These are phyloP conservation scores for Hypsopygia costalis DNA, from an alignment of 2,888 invertebrate species.

Conservation along the genomic window DNA sequence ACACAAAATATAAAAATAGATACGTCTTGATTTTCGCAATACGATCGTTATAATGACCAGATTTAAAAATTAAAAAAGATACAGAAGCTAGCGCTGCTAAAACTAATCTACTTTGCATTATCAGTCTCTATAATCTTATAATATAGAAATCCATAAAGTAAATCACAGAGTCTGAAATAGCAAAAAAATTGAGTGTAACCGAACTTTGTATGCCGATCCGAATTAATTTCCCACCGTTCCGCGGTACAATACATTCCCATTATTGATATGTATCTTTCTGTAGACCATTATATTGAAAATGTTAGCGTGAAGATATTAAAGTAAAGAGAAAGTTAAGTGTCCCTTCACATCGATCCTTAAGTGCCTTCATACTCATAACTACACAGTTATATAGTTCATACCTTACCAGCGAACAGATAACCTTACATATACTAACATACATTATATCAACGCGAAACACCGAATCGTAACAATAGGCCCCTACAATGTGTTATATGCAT, in stretches of 20 bases:
- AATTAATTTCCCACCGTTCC: slow-evolving; percentile 49
- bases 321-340: slow-evolving; percentile 61
- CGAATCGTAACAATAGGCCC: slow-evolving; percentile 38
- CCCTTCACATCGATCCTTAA: slow-evolving; percentile 70
- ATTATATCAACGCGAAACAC: slow-evolving; percentile 58
- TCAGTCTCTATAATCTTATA: slow-evolving; percentile 80
- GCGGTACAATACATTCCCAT: slow-evolving; percentile 53
- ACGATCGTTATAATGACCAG: slow-evolving; percentile 50
- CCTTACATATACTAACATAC: slow-evolving; percentile 69
- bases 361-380: slow-evolving; percentile 53
- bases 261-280: slow-evolving; percentile 78
- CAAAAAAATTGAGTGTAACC: slow-evolving; percentile 70
- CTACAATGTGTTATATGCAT: slow-evolving; percentile 26
- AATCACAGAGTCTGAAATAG: slow-evolving; percentile 78
- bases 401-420: slow-evolving; percentile 67
- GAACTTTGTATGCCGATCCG: slow-evolving; percentile 53
- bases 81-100: slow-evolving; percentile 80
- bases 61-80: slow-evolving; percentile 62
- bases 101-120: slow-evolving; percentile 76
- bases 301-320: slow-evolving; percentile 52
- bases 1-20: slow-evolving; percentile 64
- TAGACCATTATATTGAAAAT: slow-evolving; percentile 53
- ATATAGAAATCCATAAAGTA: slow-evolving; percentile 79
- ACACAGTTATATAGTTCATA: slow-evolving; percentile 51
- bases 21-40: slow-evolving; percentile 41